Conservation (phyloP, 2,113 vertebrate species). For the Pelusios castaneus region DNA sequence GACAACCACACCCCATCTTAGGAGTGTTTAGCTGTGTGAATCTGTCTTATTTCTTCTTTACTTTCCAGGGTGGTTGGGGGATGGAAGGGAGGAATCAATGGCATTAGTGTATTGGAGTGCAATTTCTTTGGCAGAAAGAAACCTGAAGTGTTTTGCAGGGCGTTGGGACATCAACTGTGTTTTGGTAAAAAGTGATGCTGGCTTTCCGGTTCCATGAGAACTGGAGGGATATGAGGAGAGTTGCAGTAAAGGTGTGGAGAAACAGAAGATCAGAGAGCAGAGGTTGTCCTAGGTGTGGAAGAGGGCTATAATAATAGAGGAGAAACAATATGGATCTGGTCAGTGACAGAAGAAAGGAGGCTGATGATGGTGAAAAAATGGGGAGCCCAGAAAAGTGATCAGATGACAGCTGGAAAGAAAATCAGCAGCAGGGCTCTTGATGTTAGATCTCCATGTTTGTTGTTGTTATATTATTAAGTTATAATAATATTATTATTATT, state of each 20-base stretch:
- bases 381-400: background rate
- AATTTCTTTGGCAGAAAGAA: background rate
- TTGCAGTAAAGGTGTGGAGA: background rate
- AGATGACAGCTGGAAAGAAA: background rate
- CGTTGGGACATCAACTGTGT: too few species aligned
- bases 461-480: too few species aligned
- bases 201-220: background rate
- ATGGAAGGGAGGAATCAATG: background rate
- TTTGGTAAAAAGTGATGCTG: background rate
- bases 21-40: background rate
- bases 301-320: fast-evolving
- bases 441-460: background rate
- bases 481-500: too few species aligned
- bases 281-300: background rate
- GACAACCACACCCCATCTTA: background rate
- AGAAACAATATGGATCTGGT: background rate
- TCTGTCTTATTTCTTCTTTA: background rate
- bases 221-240: background rate
- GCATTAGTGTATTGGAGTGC: background rate
- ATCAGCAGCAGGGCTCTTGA: background rate
- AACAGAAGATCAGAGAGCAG: background rate
- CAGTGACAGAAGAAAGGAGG: background rate
- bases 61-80: background rate
- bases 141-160: background rate
- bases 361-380: background rate